Evolutionary conservation across 2,797 vertebrate genomes (phyloP).

Genomic region (Poecilia picta): DNA sequence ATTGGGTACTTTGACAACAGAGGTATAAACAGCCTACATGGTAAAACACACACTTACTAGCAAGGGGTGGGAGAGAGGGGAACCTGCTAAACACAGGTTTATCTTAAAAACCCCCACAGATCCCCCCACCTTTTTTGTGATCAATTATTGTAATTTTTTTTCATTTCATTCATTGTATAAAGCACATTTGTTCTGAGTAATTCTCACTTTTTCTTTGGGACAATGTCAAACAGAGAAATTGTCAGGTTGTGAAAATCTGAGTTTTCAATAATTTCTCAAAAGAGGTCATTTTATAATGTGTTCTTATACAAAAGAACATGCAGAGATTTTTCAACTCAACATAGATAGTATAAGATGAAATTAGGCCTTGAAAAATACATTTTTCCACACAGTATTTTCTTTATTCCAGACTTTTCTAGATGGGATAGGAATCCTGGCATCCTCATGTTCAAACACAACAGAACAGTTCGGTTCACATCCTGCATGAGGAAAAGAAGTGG

Average conservation of each 20-base stretch:
- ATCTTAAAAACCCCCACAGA: background rate
- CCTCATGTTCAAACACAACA: conserved; percentile 34
- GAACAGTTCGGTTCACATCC: conserved; percentile 19
- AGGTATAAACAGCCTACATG: background rate
- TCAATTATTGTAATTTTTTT: background rate
- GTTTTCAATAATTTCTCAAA: background rate
- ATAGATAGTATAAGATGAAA: background rate
- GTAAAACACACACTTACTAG: background rate
- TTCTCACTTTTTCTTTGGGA: background rate
- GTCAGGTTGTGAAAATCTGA: background rate
- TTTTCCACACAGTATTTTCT: background rate
- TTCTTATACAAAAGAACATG: background rate
- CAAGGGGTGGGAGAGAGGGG: background rate
- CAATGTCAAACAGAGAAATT: background rate
- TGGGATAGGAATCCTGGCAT: background rate
- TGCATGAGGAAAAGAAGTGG: conserved; percentile 3
- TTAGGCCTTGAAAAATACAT: background rate
- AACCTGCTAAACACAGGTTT: no score
- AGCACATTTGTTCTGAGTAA: background rate
- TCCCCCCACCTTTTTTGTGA: background rate
- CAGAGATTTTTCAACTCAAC: background rate
- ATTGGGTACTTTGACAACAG: background rate
- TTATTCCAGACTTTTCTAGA: background rate
- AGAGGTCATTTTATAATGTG: background rate
- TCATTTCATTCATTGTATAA: background rate